Evolutionary conservation across 1,140 invertebrate species (phyloP), one percentile per base, ranked within the genome.

Genomic region (Muscidifurax raptorellus): DNA sequence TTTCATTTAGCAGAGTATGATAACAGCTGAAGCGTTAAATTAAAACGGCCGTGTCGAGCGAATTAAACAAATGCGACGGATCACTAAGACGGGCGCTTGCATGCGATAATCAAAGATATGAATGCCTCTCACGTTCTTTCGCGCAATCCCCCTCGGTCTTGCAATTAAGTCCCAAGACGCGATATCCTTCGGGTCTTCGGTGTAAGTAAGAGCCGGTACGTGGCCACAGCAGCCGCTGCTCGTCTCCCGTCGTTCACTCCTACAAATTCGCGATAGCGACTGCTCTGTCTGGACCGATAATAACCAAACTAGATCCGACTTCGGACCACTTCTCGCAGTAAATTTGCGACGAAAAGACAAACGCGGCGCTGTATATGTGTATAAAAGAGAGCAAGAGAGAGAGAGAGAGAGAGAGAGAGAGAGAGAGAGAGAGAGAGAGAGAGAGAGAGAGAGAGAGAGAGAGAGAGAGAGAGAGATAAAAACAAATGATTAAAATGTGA

Each of bases 151-250:
- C 59, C 22, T 7, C 25, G 59, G 30, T 2, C 44, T 77, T 15
- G 72, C 83, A 84, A 84, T 84, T 74, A 84, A 84, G 77, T 80
- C 36, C 7, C 80, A 84, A 84, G 83, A 84, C 77, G n/a, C n/a
- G 74, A 80, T 84, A 74, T 84, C 83, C 47, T 80, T 80, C 18
- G 27, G 36, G 9, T 78, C n/a, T 32, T 78, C 27, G 32, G 69
- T 40, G 36, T 80, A 84, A 80, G 36, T 84, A 80, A 84, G 47
- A 74, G 69, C 30, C 7, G 7, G 52, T 0, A 80, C 77, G 72
- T 84, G 83, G 40, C 7, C 36, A 40, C 7, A 12, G 52, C 27
- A 78, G 12, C n/a, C 3, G 22, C 22, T 7, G 7, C 52, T n/a
- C 22, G 22, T 59, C 22, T 59, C 52, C 22, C 4, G 52, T 78